Evolutionary conservation across 1,140 invertebrate species (phyloP).

Genomic region (Drosophila nigromelanica): DNA sequence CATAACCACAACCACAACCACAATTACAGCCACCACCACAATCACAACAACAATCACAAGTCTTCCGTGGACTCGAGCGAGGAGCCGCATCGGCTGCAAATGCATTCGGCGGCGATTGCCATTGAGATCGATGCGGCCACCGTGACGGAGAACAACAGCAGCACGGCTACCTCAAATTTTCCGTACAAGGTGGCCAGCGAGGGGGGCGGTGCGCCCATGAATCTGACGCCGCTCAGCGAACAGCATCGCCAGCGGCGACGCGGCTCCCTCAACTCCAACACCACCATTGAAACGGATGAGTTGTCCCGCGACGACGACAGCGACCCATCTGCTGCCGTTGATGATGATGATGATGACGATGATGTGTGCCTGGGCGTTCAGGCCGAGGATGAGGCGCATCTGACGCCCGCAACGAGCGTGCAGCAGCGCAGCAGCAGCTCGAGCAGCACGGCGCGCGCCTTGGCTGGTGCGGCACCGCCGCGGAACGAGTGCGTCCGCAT

Average conservation of each 20-base stretch:
- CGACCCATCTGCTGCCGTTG: no score
- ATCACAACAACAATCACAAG: constrained; percentile 39
- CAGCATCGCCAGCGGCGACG: constrained; percentile 55
- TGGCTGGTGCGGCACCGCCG: constrained; percentile 40
- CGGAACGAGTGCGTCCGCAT: constrained; percentile 77
- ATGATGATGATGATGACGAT: constrained; percentile 28
- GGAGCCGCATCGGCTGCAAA: constrained; percentile 38
- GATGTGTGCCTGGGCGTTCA: constrained; percentile 56
- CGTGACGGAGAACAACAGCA: constrained; percentile 74
- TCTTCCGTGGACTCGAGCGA: constrained; percentile 79
- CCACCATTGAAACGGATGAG: constrained; percentile 77
- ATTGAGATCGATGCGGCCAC: constrained; percentile 81
- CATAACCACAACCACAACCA: neutral
- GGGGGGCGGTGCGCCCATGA: constrained; percentile 61
- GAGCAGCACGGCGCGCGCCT: constrained; percentile 51
- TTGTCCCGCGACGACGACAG: constrained; percentile 59
- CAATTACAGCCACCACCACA: constrained; percentile 39
- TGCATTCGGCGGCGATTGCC: constrained; percentile 65
- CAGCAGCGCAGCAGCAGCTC: constrained; percentile 44
- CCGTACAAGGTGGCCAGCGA: constrained; percentile 72
- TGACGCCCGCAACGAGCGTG: constrained; percentile 40
- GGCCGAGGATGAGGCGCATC: constrained; percentile 59
- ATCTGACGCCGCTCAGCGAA: constrained; percentile 58
- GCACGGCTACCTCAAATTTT: constrained; percentile 79
- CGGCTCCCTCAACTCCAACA: constrained; percentile 73